Percentiles rank a stretch among this genome's conserved stretches.
Evolutionary conservation across 2,888 invertebrate species (phyloP).

Genomic region (Mayetiola destructor): DNA sequence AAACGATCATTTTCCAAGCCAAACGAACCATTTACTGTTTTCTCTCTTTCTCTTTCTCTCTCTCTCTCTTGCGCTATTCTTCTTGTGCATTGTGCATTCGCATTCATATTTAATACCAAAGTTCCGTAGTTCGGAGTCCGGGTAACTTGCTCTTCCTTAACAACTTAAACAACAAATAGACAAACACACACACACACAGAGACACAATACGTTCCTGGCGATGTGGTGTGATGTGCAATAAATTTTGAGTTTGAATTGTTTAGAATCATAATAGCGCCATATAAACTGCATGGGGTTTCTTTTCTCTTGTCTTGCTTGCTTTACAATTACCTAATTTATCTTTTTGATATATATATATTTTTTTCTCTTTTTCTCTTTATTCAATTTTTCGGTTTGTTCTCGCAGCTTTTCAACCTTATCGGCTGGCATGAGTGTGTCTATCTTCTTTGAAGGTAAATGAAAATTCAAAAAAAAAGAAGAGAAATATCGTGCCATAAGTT

Average conservation of each 20-base stretch:
- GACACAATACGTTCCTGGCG: no score
- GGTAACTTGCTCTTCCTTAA: no score
- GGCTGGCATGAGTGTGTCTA: not conserved
- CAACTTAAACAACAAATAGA: no score
- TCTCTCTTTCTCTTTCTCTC: not conserved
- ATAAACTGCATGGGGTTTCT: slow-evolving; percentile 25
- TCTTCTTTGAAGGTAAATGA: no score
- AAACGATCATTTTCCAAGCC: slow-evolving; percentile 14
- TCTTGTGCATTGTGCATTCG: no score
- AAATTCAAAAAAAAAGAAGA: no score
- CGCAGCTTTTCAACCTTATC: not conserved
- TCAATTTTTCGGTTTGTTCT: not conserved
- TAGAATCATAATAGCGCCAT: slow-evolving; percentile 24
- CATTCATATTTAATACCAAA: no score
- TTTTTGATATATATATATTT: no score
- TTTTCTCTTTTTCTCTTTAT: slow-evolving; percentile 2
- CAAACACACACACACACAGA: no score
- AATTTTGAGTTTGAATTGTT: slow-evolving; percentile 17
- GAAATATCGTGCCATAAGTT: no score
- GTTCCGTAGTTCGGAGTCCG: no score
- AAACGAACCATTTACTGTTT: slow-evolving; percentile 1
- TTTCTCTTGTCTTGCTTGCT: not conserved
- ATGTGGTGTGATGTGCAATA: slow-evolving; percentile 11
- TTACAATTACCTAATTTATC: slow-evolving; percentile 26
- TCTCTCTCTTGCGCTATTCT: no score